Evolutionary conservation across 1,140 invertebrate species (phyloP).

Genomic region (Bombus impatiens): DNA sequence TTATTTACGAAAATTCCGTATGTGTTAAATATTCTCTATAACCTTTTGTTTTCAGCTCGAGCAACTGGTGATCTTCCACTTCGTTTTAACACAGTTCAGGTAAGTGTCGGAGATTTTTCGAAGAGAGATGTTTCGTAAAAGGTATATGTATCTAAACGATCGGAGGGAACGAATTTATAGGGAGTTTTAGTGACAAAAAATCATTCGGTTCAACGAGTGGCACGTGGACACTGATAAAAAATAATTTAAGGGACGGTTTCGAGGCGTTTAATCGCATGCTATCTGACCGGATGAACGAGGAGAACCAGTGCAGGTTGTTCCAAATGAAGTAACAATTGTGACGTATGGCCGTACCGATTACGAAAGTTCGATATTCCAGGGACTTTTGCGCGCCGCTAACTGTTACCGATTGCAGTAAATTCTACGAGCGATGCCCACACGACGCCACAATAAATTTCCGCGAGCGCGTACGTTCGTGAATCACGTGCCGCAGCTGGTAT

Average conservation of each 20-base stretch:
- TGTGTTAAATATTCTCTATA: not conserved
- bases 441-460: constrained; percentile 63
- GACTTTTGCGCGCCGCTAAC: constrained; percentile 59
- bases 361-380: constrained; percentile 60
- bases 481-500: constrained; percentile 61
- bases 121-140: not conserved
- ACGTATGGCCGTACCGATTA: constrained; percentile 35
- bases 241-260: not conserved
- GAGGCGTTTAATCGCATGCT: not conserved
- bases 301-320: constrained; percentile 27
- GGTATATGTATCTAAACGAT: too few relatives aligned
- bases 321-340: constrained; percentile 49
- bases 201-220: not conserved
- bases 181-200: not conserved
- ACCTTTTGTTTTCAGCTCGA: not conserved
- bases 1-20: not conserved
- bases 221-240: not conserved
- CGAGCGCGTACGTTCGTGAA: constrained; percentile 57
- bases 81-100: not conserved
- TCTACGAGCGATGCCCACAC: constrained; percentile 53
- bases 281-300: constrained; percentile 9
- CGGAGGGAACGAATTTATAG: not conserved
- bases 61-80: not conserved
- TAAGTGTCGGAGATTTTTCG: not conserved
- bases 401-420: constrained; percentile 62